These are phyloP conservation scores for Isichthys henryi DNA, from an alignment of 2,113 vertebrate species.

Conservation along the genomic window DNA sequence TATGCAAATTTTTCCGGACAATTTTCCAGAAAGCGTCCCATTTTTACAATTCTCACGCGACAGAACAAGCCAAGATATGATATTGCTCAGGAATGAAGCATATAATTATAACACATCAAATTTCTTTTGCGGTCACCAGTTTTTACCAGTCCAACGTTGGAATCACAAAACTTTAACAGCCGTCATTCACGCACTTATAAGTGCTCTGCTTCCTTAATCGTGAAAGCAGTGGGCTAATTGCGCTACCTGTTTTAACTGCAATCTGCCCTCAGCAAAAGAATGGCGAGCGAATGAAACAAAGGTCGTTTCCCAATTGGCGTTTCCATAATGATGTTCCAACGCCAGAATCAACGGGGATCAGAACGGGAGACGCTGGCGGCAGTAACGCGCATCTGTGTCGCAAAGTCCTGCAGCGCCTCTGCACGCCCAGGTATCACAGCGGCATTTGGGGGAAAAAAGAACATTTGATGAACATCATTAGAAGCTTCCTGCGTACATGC, in stretches of 20 bases:
- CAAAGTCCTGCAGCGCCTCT: background rate
- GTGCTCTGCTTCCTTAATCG: background rate
- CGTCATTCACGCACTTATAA: background rate
- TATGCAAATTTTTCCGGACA: background rate
- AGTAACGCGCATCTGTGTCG: background rate
- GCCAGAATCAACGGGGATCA: background rate
- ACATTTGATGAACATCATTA: background rate
- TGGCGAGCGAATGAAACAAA: background rate
- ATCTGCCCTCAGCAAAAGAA: background rate
- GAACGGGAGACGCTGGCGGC: background rate
- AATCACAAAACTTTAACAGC: background rate
- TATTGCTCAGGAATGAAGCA: background rate
- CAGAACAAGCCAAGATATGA: background rate
- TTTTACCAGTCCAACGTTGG: background rate
- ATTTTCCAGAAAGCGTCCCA: background rate
- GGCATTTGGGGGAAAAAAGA: background rate
- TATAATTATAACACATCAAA: background rate
- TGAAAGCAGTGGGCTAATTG: background rate
- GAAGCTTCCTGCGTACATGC: too few relatives aligned
- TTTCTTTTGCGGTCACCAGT: background rate
- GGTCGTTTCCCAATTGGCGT: constrained; percentile 1
- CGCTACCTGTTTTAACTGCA: background rate
- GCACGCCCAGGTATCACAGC: background rate
- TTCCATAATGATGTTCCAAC: background rate
- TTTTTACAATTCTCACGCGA: background rate